Percentiles rank a stretch among this genome's conserved stretches.
Evolutionary conservation across 2,888 invertebrate species (phyloP).

Genomic region (Dioctria linearis): DNA sequence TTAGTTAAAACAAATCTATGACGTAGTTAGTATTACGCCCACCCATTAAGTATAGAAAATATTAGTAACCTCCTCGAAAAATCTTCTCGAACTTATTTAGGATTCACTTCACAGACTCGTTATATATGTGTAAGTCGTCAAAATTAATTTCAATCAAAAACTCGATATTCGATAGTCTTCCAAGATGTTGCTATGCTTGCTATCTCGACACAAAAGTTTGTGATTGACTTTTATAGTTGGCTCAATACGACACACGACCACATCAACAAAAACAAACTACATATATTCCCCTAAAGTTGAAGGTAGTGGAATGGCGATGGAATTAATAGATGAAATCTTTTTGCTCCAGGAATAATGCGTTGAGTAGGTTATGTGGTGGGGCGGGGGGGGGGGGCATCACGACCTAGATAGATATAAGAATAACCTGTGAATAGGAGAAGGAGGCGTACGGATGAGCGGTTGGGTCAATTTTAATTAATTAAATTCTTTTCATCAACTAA

Average conservation of each 20-base stretch:
- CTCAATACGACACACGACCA: background rate
- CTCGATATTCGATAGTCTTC: conserved; percentile 18
- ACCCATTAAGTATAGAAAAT: too few relatives aligned
- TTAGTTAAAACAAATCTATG: too few relatives aligned
- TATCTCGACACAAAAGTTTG: conserved; percentile 14
- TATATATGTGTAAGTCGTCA: conserved; percentile 24
- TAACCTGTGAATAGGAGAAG: too few relatives aligned
- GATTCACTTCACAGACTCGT: background rate
- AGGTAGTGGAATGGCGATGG: background rate
- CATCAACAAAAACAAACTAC: background rate
- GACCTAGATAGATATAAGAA: too few relatives aligned
- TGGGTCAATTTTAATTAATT: background rate
- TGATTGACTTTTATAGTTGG: conserved; percentile 21
- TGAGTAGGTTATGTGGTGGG: too few relatives aligned
- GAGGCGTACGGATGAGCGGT: too few relatives aligned
- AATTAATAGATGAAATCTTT: background rate
- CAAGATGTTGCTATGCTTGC: conserved; percentile 15
- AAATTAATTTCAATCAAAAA: conserved; percentile 13
- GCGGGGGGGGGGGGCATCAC: too few relatives aligned
- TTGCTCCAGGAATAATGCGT: background rate
- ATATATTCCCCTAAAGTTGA: background rate
- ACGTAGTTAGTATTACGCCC: too few relatives aligned
- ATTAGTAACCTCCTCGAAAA: background rate
- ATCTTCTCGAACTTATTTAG: background rate
- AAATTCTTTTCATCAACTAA: background rate